Evolutionary conservation across 2,113 vertebrate species (phyloP), one percentile per base, ranked within the genome.

Genomic region (Cottus gobio): DNA sequence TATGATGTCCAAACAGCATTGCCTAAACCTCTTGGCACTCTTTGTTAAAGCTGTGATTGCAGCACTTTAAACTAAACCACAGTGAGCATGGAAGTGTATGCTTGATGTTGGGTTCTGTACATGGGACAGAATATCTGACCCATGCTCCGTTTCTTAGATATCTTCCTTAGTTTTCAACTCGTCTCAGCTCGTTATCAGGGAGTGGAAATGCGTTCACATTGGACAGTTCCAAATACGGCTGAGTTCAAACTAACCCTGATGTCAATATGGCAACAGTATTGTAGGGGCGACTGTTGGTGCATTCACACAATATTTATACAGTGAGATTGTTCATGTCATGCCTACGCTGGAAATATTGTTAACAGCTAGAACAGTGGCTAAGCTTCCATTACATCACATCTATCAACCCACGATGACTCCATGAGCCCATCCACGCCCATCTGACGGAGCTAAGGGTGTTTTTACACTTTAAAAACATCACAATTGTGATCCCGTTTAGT

Each of bases 1-100:
- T 73, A 30, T 72, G 68, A 70, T 88, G 69, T 57, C 46, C 72
- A 72, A 84, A 78, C 73, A 82, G 37, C 31, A 80, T 72, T 50
- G 61, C 24, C 39, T 54, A 72, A 39, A 56, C 61, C 50, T 24
- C 67, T 26, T 26, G 7, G 67, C 20, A 52, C 7, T 58, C 11
- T 44, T 34, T 46, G 7, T 24, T 24, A 42, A 52, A 48, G 12
- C 0, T 48, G 52, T 58, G 39, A 16, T 36, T 34, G 3, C 37
- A 18, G 11, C n/a, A 37, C 57, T 24, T n/a, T 12, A 13, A 9
- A 60, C 2, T 48, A 3, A 72, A 63, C 10, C 24, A 48, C n/a
- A 15, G 22, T 46, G 15, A 63, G 39, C 12, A 46, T 48, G 28
- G 42, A 39, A 7, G 22, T 52, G 15, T 42, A 16, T 58, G 46